These are phyloP conservation scores for Meriones psammophilus DNA, from an alignment of 2,797 vertebrate species.

Conservation along the genomic window DNA sequence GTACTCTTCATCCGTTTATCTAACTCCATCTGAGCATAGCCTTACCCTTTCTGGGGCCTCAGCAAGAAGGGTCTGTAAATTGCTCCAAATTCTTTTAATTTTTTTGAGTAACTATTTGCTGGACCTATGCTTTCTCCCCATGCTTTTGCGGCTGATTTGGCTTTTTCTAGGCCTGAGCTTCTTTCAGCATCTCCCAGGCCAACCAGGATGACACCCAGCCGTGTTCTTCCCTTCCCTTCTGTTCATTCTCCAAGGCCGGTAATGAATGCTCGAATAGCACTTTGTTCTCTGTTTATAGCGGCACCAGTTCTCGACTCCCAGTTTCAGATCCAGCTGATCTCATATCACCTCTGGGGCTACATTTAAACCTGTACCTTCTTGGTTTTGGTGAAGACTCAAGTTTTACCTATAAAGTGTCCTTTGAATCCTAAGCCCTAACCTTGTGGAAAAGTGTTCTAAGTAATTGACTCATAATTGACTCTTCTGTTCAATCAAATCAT, in stretches of 20 bases:
- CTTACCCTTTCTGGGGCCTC: not conserved
- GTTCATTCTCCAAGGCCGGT: not conserved
- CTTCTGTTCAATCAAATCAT: conserved; percentile 5
- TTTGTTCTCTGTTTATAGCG: not conserved
- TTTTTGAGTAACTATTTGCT: not conserved
- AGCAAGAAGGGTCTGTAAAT: not conserved
- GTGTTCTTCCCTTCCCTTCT: not conserved
- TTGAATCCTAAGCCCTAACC: not conserved
- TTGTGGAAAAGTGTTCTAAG: not conserved
- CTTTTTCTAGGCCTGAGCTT: not conserved
- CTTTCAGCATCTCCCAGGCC: not conserved
- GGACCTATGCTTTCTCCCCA: not conserved
- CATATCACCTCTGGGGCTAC: not conserved
- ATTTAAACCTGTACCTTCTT: not conserved
- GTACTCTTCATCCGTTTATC: not conserved
- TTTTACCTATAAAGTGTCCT: not conserved
- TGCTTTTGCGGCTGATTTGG: not conserved
- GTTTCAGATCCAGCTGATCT: not conserved
- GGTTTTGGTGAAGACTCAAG: not conserved
- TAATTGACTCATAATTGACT: conserved; percentile 21
- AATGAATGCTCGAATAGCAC: not conserved
- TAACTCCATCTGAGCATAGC: not conserved
- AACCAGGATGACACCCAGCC: not conserved
- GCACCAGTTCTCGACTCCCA: not conserved
- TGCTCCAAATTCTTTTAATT: not conserved